Conservation (phyloP, 2,113 vertebrate genomes). For the Coracopsis vasa region DNA sequence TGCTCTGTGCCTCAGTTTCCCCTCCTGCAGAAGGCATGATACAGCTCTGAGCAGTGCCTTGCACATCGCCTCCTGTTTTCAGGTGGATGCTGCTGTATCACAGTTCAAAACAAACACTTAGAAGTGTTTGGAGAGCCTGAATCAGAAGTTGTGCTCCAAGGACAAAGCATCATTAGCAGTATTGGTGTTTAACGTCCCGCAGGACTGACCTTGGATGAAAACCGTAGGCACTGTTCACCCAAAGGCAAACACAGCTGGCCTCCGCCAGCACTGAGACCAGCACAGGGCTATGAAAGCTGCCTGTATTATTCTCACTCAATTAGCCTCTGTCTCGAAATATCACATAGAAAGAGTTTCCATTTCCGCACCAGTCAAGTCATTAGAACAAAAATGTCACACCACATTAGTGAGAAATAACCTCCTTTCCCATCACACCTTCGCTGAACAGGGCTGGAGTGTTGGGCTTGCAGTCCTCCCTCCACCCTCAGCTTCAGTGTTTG, state of each 20-base stretch:
- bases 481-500: not conserved
- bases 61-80: not conserved
- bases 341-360: slow-evolving; percentile 38
- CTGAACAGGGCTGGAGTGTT: not conserved
- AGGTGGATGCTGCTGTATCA: not conserved
- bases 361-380: not conserved
- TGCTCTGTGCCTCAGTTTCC: too few species aligned
- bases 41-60: not conserved
- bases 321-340: slow-evolving; percentile 49
- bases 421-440: not conserved
- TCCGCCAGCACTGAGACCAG: slow-evolving; percentile 27
- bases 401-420: not conserved
- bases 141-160: not conserved
- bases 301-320: slow-evolving; percentile 55
- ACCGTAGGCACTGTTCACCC: slow-evolving; percentile 10
- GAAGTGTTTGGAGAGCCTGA: not conserved
- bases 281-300: slow-evolving; percentile 28
- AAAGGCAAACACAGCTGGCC: slow-evolving; percentile 68
- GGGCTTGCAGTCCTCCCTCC: not conserved
- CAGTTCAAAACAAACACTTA: not conserved
- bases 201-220: slow-evolving; percentile 44
- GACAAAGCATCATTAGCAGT: slow-evolving; percentile 17
- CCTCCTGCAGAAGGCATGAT: not conserved
- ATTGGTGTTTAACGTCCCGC: slow-evolving; percentile 22
- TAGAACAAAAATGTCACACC: not conserved